phyloP scores from a whole-genome alignment of 2,113 vertebrate genomes.

The Poeciliopsis retropinna region DNA sequence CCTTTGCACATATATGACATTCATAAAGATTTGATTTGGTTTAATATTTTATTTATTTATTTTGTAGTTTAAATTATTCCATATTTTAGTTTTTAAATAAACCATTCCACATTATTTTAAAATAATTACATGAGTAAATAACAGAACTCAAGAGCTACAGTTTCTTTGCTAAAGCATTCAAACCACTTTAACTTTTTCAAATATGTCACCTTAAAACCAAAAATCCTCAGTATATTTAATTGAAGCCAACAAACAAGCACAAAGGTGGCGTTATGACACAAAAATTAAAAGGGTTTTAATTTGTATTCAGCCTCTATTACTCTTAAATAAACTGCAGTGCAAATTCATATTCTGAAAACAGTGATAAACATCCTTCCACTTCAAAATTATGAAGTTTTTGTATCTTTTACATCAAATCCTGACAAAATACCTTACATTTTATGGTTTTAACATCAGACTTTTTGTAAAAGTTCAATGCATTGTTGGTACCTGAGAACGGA shows the following conservation, averaged over 20 bases:
- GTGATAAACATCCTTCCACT: too few species aligned
- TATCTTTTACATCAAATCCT: background rate
- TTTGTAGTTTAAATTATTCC: too few species aligned
- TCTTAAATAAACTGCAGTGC: background rate
- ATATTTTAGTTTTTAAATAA: too few species aligned
- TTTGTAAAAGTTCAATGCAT: background rate
- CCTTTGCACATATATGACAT: background rate
- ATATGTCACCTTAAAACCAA: background rate
- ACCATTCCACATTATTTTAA: too few species aligned
- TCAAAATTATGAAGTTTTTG: too few species aligned
- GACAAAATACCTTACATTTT: background rate
- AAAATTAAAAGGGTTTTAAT: background rate
- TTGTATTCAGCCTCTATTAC: background rate
- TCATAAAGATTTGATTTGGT: background rate
- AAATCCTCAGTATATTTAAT: background rate
- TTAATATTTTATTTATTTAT: too few species aligned
- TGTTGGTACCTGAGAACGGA: slow-evolving; percentile 76
- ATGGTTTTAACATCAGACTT: background rate
- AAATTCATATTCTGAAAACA: too few species aligned
- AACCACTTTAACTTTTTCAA: background rate
- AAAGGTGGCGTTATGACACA: background rate
- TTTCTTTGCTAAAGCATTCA: background rate
- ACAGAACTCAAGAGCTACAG: background rate
- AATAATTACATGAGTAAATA: too few species aligned
- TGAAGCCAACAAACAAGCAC: background rate